Percentiles rank a stretch among this genome's conserved stretches.
Evolutionary conservation across 2,888 invertebrate species (phyloP).

Genomic region (Drosophila kanekoi): DNA sequence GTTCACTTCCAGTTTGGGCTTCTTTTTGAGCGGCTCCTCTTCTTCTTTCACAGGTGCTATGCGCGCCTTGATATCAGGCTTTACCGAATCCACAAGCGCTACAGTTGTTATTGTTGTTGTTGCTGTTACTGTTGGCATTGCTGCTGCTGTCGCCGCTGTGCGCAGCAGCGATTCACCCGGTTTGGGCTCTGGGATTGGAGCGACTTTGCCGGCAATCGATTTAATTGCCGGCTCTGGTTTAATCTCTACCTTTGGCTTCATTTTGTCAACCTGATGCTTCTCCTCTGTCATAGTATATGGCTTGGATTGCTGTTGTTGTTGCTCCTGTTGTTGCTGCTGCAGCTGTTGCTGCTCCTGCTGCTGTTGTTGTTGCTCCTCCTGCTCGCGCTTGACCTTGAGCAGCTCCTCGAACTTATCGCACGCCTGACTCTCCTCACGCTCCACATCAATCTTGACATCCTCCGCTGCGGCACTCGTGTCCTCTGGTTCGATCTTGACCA

Average conservation of each 20-base stretch:
- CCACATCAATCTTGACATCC: conserved; percentile 84
- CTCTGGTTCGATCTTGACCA: conserved; percentile 84
- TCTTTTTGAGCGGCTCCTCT: conserved; percentile 75
- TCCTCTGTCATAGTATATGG: conserved; percentile 3
- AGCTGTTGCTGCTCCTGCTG: conserved; percentile 6
- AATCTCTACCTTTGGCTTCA: conserved; percentile 32
- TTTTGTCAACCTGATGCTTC: conserved; percentile 32
- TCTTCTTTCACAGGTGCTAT: conserved; percentile 42
- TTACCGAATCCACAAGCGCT: conserved; percentile 35
- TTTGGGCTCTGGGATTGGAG: conserved; percentile 56
- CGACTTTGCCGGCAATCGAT: conserved; percentile 34
- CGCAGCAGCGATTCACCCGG: conserved; percentile 65
- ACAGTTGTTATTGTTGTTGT: conserved; percentile 4
- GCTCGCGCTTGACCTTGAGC: conserved; percentile 64
- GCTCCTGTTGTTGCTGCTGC: too few species aligned
- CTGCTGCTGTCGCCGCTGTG: conserved; percentile 29
- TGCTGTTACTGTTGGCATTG: conserved; percentile 17
- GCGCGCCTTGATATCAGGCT: conserved; percentile 43
- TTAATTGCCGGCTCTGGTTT: conserved; percentile 25
- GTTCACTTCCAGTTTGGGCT: conserved; percentile 60
- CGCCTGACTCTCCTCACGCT: conserved; percentile 83
- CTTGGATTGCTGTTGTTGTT: conserved; percentile 19
- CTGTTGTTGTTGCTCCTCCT: conserved; percentile 41
- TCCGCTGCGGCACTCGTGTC: conserved; percentile 82
- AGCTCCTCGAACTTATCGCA: conserved; percentile 78